These are phyloP conservation scores for Erpetoichthys calabaricus DNA, from an alignment of 2,797 vertebrate genomes.

Conservation along the genomic window DNA sequence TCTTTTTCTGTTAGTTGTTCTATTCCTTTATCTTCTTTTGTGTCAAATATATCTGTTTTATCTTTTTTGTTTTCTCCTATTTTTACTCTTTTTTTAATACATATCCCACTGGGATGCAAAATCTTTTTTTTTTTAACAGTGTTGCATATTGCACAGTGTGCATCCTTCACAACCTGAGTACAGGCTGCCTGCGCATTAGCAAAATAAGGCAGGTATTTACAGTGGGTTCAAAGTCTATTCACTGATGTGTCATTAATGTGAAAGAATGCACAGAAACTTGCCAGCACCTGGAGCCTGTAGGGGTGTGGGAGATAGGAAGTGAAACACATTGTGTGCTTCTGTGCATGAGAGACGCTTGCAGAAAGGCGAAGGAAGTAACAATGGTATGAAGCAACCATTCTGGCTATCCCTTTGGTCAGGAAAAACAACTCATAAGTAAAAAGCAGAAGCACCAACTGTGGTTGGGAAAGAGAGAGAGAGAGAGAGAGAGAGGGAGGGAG, in stretches of 20 bases:
- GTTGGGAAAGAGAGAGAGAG: slow-evolving; percentile 18
- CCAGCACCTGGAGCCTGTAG: slow-evolving; percentile 38
- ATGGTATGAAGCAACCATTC: slow-evolving; percentile 27
- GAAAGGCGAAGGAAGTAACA: slow-evolving; percentile 71
- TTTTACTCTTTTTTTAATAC: no score
- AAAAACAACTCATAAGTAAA: slow-evolving; percentile 14
- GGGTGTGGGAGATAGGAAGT: slow-evolving; percentile 44
- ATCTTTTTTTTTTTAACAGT: no score
- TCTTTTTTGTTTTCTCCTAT: slow-evolving; percentile 9
- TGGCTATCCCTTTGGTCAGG: slow-evolving; percentile 19
- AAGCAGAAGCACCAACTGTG: slow-evolving; percentile 5
- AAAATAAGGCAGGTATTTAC: slow-evolving; percentile 58
- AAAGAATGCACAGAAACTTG: slow-evolving; percentile 49
- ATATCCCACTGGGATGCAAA: no score
- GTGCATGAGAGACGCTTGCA: slow-evolving; percentile 23
- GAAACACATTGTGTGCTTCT: slow-evolving; percentile 34
- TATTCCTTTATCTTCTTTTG: slow-evolving; percentile 4
- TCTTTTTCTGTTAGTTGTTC: slow-evolving; percentile 7
- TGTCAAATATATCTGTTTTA: slow-evolving; percentile 13
- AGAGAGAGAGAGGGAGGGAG: slow-evolving; percentile 18
- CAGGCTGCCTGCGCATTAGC: no score
- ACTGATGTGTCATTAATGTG: slow-evolving; percentile 32
- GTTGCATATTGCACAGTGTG: no score
- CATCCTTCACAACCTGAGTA: no score
- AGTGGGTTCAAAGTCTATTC: slow-evolving; percentile 50